phyloP scores from a whole-genome alignment of 2,888 invertebrate genomes.

The Colletes collaris region DNA sequence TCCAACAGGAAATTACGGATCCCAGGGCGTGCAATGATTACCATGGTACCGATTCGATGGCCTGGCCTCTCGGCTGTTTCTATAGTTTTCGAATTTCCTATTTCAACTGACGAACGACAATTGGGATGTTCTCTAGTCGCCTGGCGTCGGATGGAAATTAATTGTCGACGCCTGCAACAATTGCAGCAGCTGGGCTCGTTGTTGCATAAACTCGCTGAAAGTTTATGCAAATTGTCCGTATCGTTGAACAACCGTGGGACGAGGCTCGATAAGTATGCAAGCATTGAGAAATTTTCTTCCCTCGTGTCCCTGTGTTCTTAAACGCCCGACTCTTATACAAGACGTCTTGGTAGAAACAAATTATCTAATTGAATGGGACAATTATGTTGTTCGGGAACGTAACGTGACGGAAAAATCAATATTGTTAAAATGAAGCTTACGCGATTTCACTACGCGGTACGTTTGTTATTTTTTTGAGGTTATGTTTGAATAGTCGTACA shows the following conservation, averaged over 20 bases:
- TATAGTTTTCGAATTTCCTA: slow-evolving; percentile 49
- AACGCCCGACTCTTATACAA: too few relatives aligned
- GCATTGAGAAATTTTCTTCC: slow-evolving; percentile 7
- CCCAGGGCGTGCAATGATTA: slow-evolving; percentile 40
- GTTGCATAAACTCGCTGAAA: slow-evolving; percentile 9
- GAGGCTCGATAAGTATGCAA: neutral
- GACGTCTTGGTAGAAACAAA: too few relatives aligned
- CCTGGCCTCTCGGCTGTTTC: neutral
- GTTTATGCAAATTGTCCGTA: slow-evolving; percentile 13
- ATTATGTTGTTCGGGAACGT: neutral
- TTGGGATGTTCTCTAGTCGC: neutral
- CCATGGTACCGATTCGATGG: slow-evolving; percentile 23
- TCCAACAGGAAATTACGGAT: slow-evolving; percentile 60
- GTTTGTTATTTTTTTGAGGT: too few relatives aligned
- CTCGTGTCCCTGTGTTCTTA: too few relatives aligned
- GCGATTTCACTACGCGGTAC: too few relatives aligned
- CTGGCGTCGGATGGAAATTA: slow-evolving; percentile 6
- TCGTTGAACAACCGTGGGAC: slow-evolving; percentile 11
- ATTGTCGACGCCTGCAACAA: slow-evolving; percentile 9
- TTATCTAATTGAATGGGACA: too few relatives aligned
- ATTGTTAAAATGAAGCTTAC: too few relatives aligned
- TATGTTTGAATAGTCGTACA: too few relatives aligned
- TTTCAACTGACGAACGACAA: neutral
- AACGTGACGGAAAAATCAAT: too few relatives aligned
- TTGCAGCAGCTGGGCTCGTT: neutral